Base-by-base conservation (phyloP, 2,113 vertebrate species). In the Eclectus roratus region DNA sequence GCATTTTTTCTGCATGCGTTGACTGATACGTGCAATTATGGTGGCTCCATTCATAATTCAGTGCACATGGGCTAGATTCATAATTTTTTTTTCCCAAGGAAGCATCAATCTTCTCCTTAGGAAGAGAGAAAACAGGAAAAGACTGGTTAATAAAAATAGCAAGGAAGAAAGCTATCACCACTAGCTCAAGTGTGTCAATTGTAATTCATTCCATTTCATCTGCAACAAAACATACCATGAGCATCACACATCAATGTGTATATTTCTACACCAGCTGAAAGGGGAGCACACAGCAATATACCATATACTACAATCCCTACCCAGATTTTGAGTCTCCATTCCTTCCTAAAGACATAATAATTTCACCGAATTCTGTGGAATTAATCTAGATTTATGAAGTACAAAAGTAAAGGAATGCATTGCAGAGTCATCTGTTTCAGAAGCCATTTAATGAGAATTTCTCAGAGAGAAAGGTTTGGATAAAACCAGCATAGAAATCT, bases 1-100 rank as follows among this genome's bases (percentile, higher is more conserved):
- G 89, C 87, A 52, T 89, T 95, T 73, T 91, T 89, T 86, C 52
- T 93, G 81, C 72, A 93, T 81, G 66, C 87, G 88, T 66, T 97
- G 94, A 96, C 85, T 93, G 96, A 96, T 96, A 87, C 3, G 2
- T 72, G 80, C 93, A 94, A 91, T 97, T 97, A 93, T 2, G 0
- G 85, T 82, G 72, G 18, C 66, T 94, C 49, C 78, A 95, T 96
- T 81, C 81, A 95, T 95, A 96, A 97, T 97, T 93, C 95, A 93
- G 35, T 2, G 4, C 66, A 73, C 76, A 89, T 13, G 0, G 63
- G n/a, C 43, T 20, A 53, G 13, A 12, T 89, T 95, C 80, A 11
- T 93, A 64, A 46, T 44, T 55, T 88, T 65, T 80, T 88, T 88
- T 90, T 50, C 17, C 46, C 53, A 63, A 76, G 29, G 44, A 94